Evolutionary conservation across 53 echinoderm and acorn worm species (phyloP).

Genomic region (Zoroaster sp.): DNA sequence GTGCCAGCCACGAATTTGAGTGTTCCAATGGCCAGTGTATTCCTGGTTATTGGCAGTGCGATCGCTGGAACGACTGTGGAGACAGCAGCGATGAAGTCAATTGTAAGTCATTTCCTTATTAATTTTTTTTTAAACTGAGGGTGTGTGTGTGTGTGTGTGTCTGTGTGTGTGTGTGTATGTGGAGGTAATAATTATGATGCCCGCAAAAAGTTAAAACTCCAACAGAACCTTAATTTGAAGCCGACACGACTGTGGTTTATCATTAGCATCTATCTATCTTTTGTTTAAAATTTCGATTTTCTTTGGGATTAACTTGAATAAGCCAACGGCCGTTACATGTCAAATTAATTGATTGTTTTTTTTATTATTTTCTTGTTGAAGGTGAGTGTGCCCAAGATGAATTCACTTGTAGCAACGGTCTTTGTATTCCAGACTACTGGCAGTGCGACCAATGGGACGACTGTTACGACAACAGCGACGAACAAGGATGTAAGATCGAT

Average conservation of each 20-base stretch:
- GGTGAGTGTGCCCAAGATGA: background rate
- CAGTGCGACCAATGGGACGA: slow-evolving; percentile 24
- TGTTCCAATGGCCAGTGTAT: slow-evolving; percentile 24
- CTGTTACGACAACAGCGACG: slow-evolving; percentile 26
- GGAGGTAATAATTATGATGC: no score
- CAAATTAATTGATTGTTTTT: no score
- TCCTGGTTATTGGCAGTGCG: slow-evolving; percentile 28
- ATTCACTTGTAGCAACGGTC: background rate
- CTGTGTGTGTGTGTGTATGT: no score
- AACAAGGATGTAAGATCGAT: slow-evolving; percentile 1
- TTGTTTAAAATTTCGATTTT: no score
- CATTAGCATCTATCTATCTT: no score
- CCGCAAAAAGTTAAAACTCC: no score
- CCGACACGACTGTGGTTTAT: no score
- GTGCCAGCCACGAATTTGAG: background rate
- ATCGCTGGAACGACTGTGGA: slow-evolving; percentile 1
- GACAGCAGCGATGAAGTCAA: slow-evolving; percentile 13
- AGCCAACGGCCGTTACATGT: no score
- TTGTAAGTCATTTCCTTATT: background rate
- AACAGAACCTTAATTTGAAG: no score
- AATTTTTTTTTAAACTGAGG: background rate
- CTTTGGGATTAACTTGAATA: no score
- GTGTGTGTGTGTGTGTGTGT: no score
- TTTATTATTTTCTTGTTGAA: background rate
- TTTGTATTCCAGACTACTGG: slow-evolving; percentile 30